Conservation (phyloP, 2,113 vertebrate genomes). For the Elephantulus edwardii region DNA sequence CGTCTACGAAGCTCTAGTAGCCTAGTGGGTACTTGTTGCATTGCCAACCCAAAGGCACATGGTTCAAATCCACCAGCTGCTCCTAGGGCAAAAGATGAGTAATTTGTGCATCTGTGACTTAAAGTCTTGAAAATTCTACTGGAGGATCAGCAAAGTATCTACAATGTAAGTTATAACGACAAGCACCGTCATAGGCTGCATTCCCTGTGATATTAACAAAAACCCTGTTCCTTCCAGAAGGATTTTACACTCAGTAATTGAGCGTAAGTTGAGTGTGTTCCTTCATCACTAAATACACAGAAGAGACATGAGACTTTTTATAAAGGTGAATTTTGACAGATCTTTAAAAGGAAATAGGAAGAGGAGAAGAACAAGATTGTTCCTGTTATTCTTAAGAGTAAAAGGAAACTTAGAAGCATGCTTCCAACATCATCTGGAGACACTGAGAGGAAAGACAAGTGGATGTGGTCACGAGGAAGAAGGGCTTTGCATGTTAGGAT, state of each 20-base stretch:
- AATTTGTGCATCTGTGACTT: too few relatives aligned
- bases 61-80: too few relatives aligned
- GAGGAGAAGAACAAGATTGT: neutral
- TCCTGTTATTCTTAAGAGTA: neutral
- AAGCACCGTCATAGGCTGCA: neutral
- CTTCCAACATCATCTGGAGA: neutral
- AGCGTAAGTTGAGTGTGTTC: neutral
- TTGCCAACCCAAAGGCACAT: too few relatives aligned
- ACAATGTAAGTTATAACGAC: neutral
- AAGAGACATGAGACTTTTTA: neutral
- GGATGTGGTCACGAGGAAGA: accelerated
- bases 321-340: neutral
- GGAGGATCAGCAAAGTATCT: too few relatives aligned
- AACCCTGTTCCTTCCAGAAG: neutral
- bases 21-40: too few relatives aligned
- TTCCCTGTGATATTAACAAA: neutral
- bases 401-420: neutral
- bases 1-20: neutral
- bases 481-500: neutral
- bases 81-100: too few relatives aligned
- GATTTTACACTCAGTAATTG: neutral
- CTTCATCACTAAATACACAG: neutral
- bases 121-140: too few relatives aligned
- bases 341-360: conserved; percentile 9
- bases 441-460: neutral